Base-by-base conservation (phyloP, 1,140 invertebrate genomes). In the Drosophila bipectinata region DNA sequence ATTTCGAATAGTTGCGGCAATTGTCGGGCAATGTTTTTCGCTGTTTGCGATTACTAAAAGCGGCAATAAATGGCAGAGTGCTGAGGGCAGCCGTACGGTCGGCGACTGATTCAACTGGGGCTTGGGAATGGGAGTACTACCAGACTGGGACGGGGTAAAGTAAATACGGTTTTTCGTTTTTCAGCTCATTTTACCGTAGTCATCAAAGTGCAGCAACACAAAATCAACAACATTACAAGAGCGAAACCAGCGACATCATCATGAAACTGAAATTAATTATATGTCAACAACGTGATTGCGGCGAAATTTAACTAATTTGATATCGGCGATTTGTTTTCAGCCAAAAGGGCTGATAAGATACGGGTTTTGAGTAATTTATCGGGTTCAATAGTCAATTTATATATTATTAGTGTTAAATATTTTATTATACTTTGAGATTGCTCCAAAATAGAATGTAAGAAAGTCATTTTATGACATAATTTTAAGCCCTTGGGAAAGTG, bases 201-300 rank as follows among this genome's bases (percentile, higher is more conserved):
- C 72, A 76, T 76, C 72, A 76, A 48, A 56, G 62, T 34, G 26
- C 51, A 34, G 47, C 12, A 28, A 39, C 41, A 48, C n/a, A 69
- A 69, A 69, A 67, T 67, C 34, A 67, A 67, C 60, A 67, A 18
- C 63, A 21, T 67, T 26, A 52, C 59, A 34, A 51, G 59, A 51
- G 56, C 54, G 28, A 45, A 47, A 58, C 37, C 52, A 18, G 30
- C 41, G 34, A 41, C 61, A 48, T 74, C 72, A 74, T 74, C 72
- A 64, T 57, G 71, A 73, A 74, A 66, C 60, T 54, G 55, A 60
- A 76, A 76, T 76, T 76, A 76, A 76, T 76, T 76, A 76, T 76
- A 75, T 76, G 72, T 76, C 72, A 76, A 76, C 72, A 76, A 55
- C 49, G 64, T 67, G 66, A 69, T 69, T 69, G 67, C 66, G 48